Evolutionary conservation across 2,888 invertebrate species (phyloP).

Genomic region (Hedychridium roseum): DNA sequence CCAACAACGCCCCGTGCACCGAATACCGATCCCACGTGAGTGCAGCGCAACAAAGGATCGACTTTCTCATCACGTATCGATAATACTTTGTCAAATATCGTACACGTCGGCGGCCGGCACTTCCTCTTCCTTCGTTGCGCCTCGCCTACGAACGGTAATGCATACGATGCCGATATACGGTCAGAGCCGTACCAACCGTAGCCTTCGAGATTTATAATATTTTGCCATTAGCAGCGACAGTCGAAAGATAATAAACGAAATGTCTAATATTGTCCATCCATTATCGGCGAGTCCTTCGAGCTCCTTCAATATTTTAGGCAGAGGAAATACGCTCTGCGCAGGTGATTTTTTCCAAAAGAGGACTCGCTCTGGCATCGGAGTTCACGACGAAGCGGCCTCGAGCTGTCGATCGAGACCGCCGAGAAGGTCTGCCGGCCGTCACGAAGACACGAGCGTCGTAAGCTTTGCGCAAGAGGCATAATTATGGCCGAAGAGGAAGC

Average conservation of each 20-base stretch:
- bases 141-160: too few relatives aligned
- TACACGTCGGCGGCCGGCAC: slow-evolving; percentile 27
- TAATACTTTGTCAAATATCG: slow-evolving; percentile 44
- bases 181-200: too few relatives aligned
- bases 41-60: slow-evolving; percentile 35
- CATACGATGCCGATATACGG: too few relatives aligned
- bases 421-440: slow-evolving; percentile 30
- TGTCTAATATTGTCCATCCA: too few relatives aligned
- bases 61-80: slow-evolving; percentile 43
- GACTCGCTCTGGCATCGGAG: too few relatives aligned
- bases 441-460: slow-evolving; percentile 36
- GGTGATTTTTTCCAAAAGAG: too few relatives aligned
- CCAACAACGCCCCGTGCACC: slow-evolving; percentile 21
- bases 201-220: too few relatives aligned
- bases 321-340: too few relatives aligned
- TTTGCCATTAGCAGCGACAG: too few relatives aligned
- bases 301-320: too few relatives aligned
- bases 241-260: too few relatives aligned
- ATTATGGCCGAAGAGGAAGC: slow-evolving; percentile 46
- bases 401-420: slow-evolving; percentile 37
- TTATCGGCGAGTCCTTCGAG: too few relatives aligned
- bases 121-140: slow-evolving; percentile 34
- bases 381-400: slow-evolving; percentile 32
- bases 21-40: slow-evolving; percentile 38
- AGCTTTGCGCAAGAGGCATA: slow-evolving; percentile 45